Conservation (phyloP, 2,797 vertebrate species). For the Poeciliopsis gracilis region DNA sequence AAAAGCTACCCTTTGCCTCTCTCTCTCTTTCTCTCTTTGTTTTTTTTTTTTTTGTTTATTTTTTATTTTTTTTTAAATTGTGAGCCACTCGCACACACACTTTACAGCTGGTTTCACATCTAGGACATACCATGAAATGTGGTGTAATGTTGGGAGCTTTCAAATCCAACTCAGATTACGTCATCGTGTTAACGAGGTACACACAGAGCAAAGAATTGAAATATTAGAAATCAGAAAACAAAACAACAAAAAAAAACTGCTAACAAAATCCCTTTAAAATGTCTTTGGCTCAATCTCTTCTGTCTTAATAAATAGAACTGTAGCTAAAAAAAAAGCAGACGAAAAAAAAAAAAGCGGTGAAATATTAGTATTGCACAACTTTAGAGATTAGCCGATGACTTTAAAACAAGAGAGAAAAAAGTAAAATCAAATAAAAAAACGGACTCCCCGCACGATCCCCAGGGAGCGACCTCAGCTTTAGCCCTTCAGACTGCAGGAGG, state of each 20-base stretch:
- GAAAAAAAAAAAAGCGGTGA: slow-evolving; percentile 55
- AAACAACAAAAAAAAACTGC: not conserved
- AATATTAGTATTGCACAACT: slow-evolving; percentile 74
- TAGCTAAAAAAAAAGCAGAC: slow-evolving; percentile 1
- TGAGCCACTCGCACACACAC: slow-evolving; percentile 21
- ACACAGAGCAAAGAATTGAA: slow-evolving; percentile 4
- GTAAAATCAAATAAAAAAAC: not conserved
- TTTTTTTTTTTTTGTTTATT: not conserved
- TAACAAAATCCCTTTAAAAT: slow-evolving; percentile 60
- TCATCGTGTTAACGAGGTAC: not conserved
- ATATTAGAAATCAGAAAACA: not conserved
- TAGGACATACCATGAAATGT: not conserved
- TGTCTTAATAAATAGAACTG: slow-evolving; percentile 59
- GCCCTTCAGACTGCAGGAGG: slow-evolving; percentile 57
- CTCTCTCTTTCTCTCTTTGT: not conserved
- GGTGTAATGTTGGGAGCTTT: slow-evolving; percentile 4
- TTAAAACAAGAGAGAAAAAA: not conserved
- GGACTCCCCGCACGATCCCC: not conserved
- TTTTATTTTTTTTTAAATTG: not conserved
- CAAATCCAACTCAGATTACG: slow-evolving; percentile 19
- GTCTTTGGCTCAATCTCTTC: slow-evolving; percentile 71
- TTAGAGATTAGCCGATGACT: slow-evolving; percentile 67
- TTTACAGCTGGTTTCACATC: slow-evolving; percentile 16
- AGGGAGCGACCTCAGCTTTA: slow-evolving; percentile 76
- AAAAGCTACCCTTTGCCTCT: slow-evolving; percentile 42